Evolutionary conservation across 2,797 vertebrate species (phyloP).

Genomic region (Melanotaenia trifasciata): DNA sequence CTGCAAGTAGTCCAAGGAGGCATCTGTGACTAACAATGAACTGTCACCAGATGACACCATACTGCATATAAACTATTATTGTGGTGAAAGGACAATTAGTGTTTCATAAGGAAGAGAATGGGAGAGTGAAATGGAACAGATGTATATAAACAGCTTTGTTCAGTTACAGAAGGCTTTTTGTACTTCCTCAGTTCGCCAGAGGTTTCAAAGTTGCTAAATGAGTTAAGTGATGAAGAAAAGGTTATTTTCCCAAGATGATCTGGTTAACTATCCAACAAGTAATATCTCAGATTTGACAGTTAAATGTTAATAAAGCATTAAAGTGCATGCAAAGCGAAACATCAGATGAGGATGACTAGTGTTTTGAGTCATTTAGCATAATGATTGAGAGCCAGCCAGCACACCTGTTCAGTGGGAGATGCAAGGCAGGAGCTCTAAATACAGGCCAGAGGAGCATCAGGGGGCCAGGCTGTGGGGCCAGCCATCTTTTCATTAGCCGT

Average conservation of each 20-base stretch:
- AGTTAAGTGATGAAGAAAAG: slow-evolving; percentile 14
- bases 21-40: slow-evolving; percentile 67
- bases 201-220: slow-evolving; percentile 55
- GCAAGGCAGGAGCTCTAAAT: slow-evolving; percentile 77
- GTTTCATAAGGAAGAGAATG: slow-evolving; percentile 37
- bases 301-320: not conserved
- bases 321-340: not conserved
- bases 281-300: not conserved
- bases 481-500: slow-evolving; percentile 87
- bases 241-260: not conserved
- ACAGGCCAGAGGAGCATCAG: slow-evolving; percentile 77
- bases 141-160: slow-evolving; percentile 67
- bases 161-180: slow-evolving; percentile 66
- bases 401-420: slow-evolving; percentile 78
- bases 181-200: slow-evolving; percentile 54
- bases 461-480: slow-evolving; percentile 71
- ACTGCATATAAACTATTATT: slow-evolving; percentile 60
- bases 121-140: slow-evolving; percentile 36
- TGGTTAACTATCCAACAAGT: not conserved
- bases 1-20: slow-evolving; percentile 40
- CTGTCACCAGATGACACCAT: slow-evolving; percentile 58
- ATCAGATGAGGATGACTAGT: slow-evolving; percentile 20
- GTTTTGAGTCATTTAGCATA: slow-evolving; percentile 28
- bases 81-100: slow-evolving; percentile 60
- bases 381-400: slow-evolving; percentile 49